Conservation (phyloP, 1,140 invertebrate genomes). For the Gonioctena quinquepunctata region DNA sequence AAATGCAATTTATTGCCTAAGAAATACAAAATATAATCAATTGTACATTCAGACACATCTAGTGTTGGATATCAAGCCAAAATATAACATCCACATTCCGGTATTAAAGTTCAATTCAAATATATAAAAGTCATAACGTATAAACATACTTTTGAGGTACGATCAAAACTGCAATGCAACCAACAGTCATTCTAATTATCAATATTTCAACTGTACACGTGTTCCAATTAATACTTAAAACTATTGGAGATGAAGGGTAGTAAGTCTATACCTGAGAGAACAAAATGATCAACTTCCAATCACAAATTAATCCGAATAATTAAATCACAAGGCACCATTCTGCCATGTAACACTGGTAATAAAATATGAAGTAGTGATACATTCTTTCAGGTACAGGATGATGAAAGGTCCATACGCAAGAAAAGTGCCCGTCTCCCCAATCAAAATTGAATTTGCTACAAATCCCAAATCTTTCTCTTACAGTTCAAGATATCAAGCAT, state of each 20-base stretch:
- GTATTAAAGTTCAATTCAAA: not conserved
- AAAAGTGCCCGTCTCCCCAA: no score
- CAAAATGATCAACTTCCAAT: no score
- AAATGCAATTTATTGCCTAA: not conserved
- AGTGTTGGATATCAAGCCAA: not conserved
- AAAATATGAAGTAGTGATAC: no score
- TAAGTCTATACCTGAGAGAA: not conserved
- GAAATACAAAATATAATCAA: not conserved
- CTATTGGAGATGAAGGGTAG: not conserved
- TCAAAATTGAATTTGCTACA: no score
- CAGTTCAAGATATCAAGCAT: no score
- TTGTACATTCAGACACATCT: not conserved
- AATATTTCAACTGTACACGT: not conserved
- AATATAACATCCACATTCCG: not conserved
- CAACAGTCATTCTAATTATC: not conserved
- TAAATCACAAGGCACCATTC: no score
- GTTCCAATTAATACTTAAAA: not conserved
- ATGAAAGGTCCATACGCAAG: no score
- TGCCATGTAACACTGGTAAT: no score
- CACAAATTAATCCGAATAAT: no score
- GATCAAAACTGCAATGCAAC: not conserved
- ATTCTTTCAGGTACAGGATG: no score
- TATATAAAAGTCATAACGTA: not conserved
- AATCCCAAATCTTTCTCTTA: no score
- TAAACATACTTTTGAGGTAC: not conserved